Percentiles rank a stretch among this genome's conserved stretches.
phyloP scores from a whole-genome alignment of 2,888 invertebrate genomes.

The Seladonia tumulorum region DNA sequence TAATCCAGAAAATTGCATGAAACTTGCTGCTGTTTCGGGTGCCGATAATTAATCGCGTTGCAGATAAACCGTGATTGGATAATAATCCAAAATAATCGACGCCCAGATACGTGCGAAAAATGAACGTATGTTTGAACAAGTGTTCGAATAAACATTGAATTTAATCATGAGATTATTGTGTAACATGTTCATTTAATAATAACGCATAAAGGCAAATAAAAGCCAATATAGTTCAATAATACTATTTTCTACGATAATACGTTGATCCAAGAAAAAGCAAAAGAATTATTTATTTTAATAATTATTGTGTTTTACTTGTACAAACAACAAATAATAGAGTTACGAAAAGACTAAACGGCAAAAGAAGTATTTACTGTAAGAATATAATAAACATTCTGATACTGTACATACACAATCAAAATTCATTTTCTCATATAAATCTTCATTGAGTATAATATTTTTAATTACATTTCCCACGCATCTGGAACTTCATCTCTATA shows the following conservation, averaged over 20 bases:
- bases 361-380: background rate
- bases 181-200: background rate
- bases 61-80: background rate
- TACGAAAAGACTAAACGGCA: no score
- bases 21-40: slow-evolving; percentile 3
- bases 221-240: background rate
- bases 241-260: no score
- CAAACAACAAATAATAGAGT: no score
- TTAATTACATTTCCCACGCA: background rate
- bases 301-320: no score
- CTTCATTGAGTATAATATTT: background rate
- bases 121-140: background rate
- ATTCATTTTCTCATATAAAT: background rate
- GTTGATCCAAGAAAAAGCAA: no score
- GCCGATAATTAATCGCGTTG: background rate
- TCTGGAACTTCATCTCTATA: background rate
- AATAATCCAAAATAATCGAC: slow-evolving; percentile 21
- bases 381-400: background rate
- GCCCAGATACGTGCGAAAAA: background rate
- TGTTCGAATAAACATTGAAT: no score
- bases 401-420: background rate
- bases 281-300: no score
- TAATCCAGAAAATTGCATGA: slow-evolving; percentile 26
- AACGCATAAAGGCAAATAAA: background rate
- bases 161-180: background rate